Conservation (phyloP, 2,888 invertebrate genomes). For the Pyrgus malvae region DNA sequence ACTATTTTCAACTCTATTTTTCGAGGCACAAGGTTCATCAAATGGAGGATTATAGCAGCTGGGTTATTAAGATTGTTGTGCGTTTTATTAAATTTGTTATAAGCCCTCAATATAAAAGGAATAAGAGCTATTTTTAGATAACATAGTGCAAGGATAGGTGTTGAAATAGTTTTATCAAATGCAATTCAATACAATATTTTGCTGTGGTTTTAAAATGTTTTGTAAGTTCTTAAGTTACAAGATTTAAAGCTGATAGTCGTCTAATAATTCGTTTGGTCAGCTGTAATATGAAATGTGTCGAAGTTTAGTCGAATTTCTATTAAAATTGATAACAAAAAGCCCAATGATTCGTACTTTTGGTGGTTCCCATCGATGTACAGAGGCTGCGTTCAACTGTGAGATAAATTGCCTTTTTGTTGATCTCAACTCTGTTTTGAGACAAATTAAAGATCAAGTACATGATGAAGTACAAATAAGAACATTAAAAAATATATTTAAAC, state of each 20-base stretch:
- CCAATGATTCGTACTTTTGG: slow-evolving; percentile 20
- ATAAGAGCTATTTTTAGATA: not conserved
- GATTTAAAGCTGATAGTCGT: not conserved
- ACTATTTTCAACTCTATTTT: not conserved
- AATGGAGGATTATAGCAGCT: not conserved
- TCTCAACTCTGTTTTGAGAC: not conserved
- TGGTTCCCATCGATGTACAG: slow-evolving; percentile 21
- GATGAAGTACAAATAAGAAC: not conserved
- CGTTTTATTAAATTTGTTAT: not conserved
- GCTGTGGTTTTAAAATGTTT: not conserved
- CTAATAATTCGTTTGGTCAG: not conserved
- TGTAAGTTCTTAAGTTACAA: not conserved
- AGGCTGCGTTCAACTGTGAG: not conserved
- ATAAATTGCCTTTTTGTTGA: slow-evolving; percentile 22
- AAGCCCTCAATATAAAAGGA: not conserved
- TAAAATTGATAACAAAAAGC: slow-evolving; percentile 21
- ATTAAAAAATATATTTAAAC: no score
- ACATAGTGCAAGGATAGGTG: not conserved
- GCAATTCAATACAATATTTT: not conserved
- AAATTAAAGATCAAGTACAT: not conserved
- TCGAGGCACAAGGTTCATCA: not conserved
- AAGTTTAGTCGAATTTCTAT: slow-evolving; percentile 14
- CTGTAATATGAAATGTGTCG: not conserved
- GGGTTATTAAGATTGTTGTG: not conserved
- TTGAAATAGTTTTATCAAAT: not conserved